Conservation (phyloP, 2,888 invertebrate species). For the Saturnia pavonia region DNA sequence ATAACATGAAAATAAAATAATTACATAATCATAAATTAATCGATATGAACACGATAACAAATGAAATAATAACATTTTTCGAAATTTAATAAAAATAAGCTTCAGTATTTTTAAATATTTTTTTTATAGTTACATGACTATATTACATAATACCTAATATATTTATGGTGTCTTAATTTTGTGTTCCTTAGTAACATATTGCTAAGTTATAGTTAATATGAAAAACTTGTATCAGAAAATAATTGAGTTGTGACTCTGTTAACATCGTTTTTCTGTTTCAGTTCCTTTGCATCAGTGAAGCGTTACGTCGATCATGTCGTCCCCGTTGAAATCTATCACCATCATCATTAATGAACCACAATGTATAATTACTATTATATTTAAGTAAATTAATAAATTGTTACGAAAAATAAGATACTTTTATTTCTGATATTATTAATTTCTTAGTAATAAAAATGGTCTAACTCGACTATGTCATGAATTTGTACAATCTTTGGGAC, state of each 20-base stretch:
- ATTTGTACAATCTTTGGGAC: too few relatives aligned
- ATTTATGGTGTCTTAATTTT: too few relatives aligned
- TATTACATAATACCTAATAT: too few relatives aligned
- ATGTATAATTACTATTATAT: neutral
- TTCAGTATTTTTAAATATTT: too few relatives aligned
- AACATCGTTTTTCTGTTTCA: neutral
- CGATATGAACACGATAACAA: too few relatives aligned
- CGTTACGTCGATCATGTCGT: conserved; percentile 3
- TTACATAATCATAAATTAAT: neutral
- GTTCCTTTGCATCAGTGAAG: conserved; percentile 14
- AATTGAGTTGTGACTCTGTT: neutral
- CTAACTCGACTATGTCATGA: too few relatives aligned
- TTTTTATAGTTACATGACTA: too few relatives aligned
- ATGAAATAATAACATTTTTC: too few relatives aligned
- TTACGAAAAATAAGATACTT: neutral
- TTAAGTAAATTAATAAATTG: conserved; percentile 4
- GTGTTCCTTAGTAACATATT: too few relatives aligned
- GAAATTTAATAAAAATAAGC: too few relatives aligned
- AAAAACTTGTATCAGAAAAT: neutral
- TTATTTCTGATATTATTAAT: neutral
- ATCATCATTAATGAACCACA: neutral
- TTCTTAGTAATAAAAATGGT: neutral
- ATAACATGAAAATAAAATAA: neutral
- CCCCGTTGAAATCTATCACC: neutral
- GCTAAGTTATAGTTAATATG: too few relatives aligned